A percentile compares a stretch with the other conserved stretches of the same genome.
These are phyloP conservation scores for Cyclargus thomasi DNA, from an alignment of 1,140 invertebrate species.

Conservation along the genomic window DNA sequence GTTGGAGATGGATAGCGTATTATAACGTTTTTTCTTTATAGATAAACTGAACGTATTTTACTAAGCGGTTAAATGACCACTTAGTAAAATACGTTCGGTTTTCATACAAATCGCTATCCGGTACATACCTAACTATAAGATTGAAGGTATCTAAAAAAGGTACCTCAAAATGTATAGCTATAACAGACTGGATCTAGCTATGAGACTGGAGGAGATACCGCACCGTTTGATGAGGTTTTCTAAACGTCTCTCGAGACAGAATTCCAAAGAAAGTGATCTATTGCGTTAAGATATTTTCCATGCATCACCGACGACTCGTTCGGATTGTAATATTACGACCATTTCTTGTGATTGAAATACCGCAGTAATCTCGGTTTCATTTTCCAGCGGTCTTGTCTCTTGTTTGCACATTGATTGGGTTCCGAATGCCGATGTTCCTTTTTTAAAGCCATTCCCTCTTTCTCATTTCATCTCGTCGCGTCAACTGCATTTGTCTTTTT, in stretches of 20 bases:
- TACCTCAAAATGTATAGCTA: no score
- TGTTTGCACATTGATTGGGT: not conserved
- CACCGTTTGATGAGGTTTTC: constrained; percentile 9
- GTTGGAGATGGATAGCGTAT: no score
- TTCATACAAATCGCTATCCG: no score
- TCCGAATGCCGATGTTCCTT: not conserved
- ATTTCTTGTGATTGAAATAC: not conserved
- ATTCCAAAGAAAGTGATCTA: constrained; percentile 39
- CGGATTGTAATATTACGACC: constrained; percentile 10
- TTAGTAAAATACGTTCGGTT: no score
- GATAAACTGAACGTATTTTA: no score
- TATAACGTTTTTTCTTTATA: no score
- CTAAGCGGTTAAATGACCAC: no score
- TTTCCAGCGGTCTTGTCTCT: not conserved
- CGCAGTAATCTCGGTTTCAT: not conserved
- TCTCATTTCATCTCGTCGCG: not conserved
- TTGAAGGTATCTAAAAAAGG: no score
- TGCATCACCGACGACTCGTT: constrained; percentile 37
- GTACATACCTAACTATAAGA: no score
- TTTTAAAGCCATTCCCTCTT: not conserved
- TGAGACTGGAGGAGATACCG: no score
- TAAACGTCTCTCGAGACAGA: constrained; percentile 17
- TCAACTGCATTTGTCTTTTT: not conserved
- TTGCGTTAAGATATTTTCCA: constrained; percentile 43
- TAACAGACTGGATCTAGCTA: no score